Evolutionary conservation across 1,140 invertebrate species (phyloP), one percentile per base, ranked within the genome.

Genomic region (Probaryconus sp.): DNA sequence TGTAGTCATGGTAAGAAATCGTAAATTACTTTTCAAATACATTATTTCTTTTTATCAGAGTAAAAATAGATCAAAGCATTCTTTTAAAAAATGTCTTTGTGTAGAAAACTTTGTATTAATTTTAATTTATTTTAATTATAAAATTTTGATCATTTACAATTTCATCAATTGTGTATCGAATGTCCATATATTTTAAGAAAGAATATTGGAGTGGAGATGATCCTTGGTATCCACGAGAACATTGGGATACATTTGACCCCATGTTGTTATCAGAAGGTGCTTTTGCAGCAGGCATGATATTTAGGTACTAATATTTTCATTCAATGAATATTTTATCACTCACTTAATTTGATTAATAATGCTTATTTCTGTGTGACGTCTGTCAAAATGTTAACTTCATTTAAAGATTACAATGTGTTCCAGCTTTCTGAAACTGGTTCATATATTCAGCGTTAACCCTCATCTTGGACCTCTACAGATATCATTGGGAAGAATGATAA

Each of bases 371-470:
- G n/a, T n/a, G n/a, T n/a, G n/a, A n/a, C n/a, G n/a, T n/a, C n/a
- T n/a, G n/a, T n/a, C n/a, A n/a, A n/a, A n/a, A n/a, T n/a, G n/a
- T n/a, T n/a, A n/a, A n/a, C n/a, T n/a, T n/a, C n/a, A n/a, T n/a
- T n/a, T n/a, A n/a, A n/a, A n/a, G n/a, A n/a, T n/a, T n/a, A n/a
- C n/a, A n/a, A n/a, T n/a, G n/a, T n/a, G n/a, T n/a, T n/a, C n/a
- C 80, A 93, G 92, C 74, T 97, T 96, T 78, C 88, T 98, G 21
- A 98, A 98, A 84, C 89, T 98, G 73, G 96, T 98, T 11, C 96
- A 97, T 84, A 97, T 98, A 80, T 98, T 98, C 90, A 97, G 96
- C 38, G 95, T 98, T 31, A 97, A 97, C 88, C 96, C 96, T 5
- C 94, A 98, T 87, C 88, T 98, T 47, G 97, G 97, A 47, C 96